These are phyloP conservation scores for Gisinianus flammeolus DNA, from an alignment of 2,888 invertebrate genomes.

Conservation along the genomic window DNA sequence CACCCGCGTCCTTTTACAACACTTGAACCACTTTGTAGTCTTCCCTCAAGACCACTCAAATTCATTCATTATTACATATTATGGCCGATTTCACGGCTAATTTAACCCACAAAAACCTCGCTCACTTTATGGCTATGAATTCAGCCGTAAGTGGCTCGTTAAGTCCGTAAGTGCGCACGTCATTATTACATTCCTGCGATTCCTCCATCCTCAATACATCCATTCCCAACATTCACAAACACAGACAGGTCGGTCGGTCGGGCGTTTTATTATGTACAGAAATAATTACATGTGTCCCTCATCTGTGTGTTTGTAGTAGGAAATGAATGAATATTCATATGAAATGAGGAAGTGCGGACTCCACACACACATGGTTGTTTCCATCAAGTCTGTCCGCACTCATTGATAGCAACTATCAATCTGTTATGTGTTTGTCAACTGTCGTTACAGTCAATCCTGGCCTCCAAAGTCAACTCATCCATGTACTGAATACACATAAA, in stretches of 20 bases:
- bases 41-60: constrained; percentile 10
- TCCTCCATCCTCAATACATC: no score
- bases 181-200: constrained; percentile 32
- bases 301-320: no score
- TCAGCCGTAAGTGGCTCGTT: constrained; percentile 36
- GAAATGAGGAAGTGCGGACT: no score
- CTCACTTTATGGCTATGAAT: constrained; percentile 4
- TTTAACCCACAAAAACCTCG: background rate
- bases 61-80: constrained; percentile 2
- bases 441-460: constrained; percentile 16
- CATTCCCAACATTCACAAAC: no score
- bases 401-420: no score
- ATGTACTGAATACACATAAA: constrained; percentile 16
- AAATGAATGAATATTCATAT: no score
- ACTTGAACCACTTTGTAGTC: background rate
- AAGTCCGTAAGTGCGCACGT: constrained; percentile 28
- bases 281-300: constrained; percentile 22
- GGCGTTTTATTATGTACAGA: no score
- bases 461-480: constrained; percentile 20
- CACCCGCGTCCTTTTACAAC: no score
- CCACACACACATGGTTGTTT: no score
- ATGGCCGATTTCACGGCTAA: constrained; percentile 16
- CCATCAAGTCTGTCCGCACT: no score
- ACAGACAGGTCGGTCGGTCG: no score
- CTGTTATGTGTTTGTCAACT: no score